Evolutionary conservation across 2,888 invertebrate genomes (phyloP), one percentile per base, ranked within the genome.

Genomic region (Epinotia brunnichana): DNA sequence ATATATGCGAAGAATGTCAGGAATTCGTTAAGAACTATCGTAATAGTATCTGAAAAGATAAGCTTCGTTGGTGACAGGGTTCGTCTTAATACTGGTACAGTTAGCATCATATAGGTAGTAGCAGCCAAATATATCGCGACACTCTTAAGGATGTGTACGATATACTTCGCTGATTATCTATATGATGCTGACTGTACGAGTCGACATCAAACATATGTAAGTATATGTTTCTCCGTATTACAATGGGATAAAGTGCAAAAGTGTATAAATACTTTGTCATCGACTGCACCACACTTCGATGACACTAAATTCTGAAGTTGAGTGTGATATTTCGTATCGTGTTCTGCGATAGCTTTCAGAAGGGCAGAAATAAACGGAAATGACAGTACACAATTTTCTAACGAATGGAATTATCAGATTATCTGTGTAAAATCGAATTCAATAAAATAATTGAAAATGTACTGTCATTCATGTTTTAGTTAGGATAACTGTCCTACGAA

Each of bases 1-100:
- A 67, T 67, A 67, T 64, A 3, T 9, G 35, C 13, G 54, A 19
- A 9, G 21, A 39, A 15, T 56, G n/a, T 56, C n/a, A 21, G 24
- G 24, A 39, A 64, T 7, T 35, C 11, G 24, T 24, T 62, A 10
- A 11, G 19, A 17, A 56, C 21, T 66, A 56, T 56, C 21, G 11
- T 4, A 15, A 13, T 15, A 5, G 19, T 41, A n/a, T 57, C 15
- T n/a, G 24, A 48, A 48, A 48, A n/a, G 44, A 44, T 13, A 29
- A 29, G 7, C 29, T 29, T 29, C 29, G 29, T 29, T 9, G 21
- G 21, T 24, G 35, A 35, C 35, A 35, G 35, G 4, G 48, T n/a
- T 48, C n/a, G 48, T 48, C 5, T n/a, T 48, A 15, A 44, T 44
- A 48, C 15, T 41, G 13, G 13, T n/a, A 48, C 7, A 9, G 9